A percentile compares a stretch with the other conserved stretches of the same genome.
Conservation (phyloP, 2,888 invertebrate genomes). For the Drosophila glabriapex region DNA sequence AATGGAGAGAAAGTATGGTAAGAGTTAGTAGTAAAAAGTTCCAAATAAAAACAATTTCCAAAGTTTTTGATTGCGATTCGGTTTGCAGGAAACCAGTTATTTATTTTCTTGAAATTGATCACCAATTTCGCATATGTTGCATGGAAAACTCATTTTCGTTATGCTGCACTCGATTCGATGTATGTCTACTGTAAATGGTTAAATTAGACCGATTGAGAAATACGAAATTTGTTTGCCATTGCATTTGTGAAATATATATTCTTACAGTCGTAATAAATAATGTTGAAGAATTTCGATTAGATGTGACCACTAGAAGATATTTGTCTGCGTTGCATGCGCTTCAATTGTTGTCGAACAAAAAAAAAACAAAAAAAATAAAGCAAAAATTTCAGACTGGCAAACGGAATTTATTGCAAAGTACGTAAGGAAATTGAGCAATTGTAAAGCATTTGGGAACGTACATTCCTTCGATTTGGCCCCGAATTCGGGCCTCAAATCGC, state of each 20-base stretch:
- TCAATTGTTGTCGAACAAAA: constrained; percentile 13
- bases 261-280: constrained; percentile 12
- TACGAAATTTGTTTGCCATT: not conserved
- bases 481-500: constrained; percentile 37
- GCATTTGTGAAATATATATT: not conserved
- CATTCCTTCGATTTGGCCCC: constrained; percentile 11
- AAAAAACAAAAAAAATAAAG: not conserved
- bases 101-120: not conserved
- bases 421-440: constrained; percentile 35
- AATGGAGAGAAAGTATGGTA: not conserved
- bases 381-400: constrained; percentile 33
- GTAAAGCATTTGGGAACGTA: constrained; percentile 35
- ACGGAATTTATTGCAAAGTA: constrained; percentile 44
- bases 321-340: constrained; percentile 3
- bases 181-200: not conserved
- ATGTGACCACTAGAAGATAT: constrained; percentile 2
- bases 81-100: not conserved
- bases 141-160: not conserved
- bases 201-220: not conserved
- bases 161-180: not conserved
- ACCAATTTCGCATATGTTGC: not conserved
- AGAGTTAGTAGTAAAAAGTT: not conserved
- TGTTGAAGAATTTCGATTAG: constrained; percentile 4
- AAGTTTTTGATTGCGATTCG: no score
- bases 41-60: not conserved